phyloP scores from a whole-genome alignment of 2,797 vertebrate genomes.

The Cossypha polioptera region DNA sequence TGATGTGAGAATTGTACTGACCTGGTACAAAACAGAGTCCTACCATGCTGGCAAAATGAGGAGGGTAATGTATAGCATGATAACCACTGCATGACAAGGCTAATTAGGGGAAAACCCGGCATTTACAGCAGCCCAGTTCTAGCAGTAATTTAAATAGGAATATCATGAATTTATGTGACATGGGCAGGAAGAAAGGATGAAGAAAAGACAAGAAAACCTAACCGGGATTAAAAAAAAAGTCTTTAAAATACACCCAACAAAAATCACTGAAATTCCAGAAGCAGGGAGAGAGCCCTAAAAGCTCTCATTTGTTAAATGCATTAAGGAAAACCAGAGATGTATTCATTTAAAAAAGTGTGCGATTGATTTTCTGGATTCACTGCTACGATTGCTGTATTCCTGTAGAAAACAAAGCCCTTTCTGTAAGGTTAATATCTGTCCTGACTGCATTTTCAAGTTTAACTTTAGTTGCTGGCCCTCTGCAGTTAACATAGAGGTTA shows the following conservation, averaged over 20 bases:
- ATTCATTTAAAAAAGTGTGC: neutral
- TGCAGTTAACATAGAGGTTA: conserved; percentile 61
- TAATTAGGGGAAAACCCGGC: neutral
- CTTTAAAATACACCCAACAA: neutral
- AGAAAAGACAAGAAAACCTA: neutral
- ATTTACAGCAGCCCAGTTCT: conserved; percentile 32
- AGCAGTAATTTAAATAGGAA: conserved; percentile 35
- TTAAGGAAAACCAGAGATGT: neutral
- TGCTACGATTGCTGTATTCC: conserved; percentile 46
- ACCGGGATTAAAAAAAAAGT: neutral
- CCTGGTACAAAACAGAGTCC: conserved; percentile 22
- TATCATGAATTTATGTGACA: neutral
- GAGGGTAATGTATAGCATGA: neutral
- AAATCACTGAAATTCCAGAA: neutral
- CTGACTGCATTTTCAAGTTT: conserved; percentile 61
- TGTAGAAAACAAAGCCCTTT: conserved; percentile 73
- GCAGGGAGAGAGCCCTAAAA: neutral
- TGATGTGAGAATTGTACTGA: conserved; percentile 22
- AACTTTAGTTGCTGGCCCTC: conserved; percentile 56
- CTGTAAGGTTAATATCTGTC: conserved; percentile 52
- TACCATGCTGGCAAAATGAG: neutral
- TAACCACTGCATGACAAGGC: neutral
- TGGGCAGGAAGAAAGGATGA: neutral
- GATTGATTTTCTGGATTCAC: conserved; percentile 26
- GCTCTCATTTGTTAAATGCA: neutral